Conservation (phyloP, 2,113 vertebrate genomes). For the Mellivora capensis region DNA sequence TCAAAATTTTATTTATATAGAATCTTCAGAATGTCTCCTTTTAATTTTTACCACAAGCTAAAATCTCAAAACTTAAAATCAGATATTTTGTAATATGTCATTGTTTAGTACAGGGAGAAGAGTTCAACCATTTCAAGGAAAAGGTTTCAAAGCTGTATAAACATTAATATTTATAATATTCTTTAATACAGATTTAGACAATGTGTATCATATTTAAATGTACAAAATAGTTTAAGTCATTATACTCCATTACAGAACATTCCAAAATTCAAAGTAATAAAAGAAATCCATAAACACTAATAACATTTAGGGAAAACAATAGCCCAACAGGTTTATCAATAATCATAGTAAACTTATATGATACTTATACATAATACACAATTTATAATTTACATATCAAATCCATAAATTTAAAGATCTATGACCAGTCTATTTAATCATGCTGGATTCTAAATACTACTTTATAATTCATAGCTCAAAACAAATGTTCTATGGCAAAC, state of each 20-base stretch:
- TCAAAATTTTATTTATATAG: constrained; percentile 45
- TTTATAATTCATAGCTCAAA: constrained; percentile 8
- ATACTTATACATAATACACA: background rate
- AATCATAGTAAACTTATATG: background rate
- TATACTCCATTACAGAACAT: constrained; percentile 41
- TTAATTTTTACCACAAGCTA: background rate
- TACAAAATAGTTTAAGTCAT: constrained; percentile 41
- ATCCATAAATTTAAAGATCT: constrained; percentile 17
- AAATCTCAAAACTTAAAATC: background rate
- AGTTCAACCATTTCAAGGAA: constrained; percentile 4
- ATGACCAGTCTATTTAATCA: background rate
- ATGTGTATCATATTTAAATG: background rate
- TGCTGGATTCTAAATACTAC: background rate
- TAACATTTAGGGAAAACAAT: background rate
- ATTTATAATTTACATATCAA: constrained; percentile 20
- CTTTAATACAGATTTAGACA: background rate
- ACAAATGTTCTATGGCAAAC: background rate
- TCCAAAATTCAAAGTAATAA: constrained; percentile 35
- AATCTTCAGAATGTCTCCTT: background rate
- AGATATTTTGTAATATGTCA: background rate
- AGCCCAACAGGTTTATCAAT: background rate
- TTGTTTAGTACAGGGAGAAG: background rate
- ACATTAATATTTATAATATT: constrained; percentile 47
- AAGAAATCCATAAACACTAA: constrained; percentile 35
- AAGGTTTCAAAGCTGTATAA: constrained; percentile 41